Conservation (phyloP, 2,888 invertebrate genomes). For the Eupeodes latifasciatus region DNA sequence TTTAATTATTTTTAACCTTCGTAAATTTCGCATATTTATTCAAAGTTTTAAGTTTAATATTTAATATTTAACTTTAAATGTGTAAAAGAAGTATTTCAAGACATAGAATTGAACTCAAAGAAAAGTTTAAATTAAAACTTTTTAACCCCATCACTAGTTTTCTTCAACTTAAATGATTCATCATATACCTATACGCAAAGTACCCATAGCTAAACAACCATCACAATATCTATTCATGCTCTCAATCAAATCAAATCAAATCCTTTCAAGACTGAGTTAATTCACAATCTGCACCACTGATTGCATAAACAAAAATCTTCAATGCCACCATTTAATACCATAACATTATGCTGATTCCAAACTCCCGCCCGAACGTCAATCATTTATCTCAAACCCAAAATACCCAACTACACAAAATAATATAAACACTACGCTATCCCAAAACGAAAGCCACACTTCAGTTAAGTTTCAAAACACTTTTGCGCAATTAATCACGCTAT, state of each 20-base stretch:
- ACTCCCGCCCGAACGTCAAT: conserved; percentile 41
- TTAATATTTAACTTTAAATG: too few species aligned
- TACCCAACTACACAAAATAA: conserved; percentile 14
- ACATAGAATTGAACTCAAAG: too few species aligned
- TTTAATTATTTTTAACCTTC: too few species aligned
- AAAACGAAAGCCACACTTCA: conserved; percentile 38
- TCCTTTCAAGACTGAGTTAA: neutral
- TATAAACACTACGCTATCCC: conserved; percentile 25
- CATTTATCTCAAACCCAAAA: conserved; percentile 25
- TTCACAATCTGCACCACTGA: conserved; percentile 13
- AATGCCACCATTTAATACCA: neutral
- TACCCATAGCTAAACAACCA: neutral
- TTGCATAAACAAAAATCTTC: conserved; percentile 20
- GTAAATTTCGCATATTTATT: too few species aligned
- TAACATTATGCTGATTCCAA: too few species aligned
- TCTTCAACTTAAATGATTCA: too few species aligned
- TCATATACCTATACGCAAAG: too few species aligned
- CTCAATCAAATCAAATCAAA: neutral
- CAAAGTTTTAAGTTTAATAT: too few species aligned
- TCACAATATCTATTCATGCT: neutral
- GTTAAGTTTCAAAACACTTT: conserved; percentile 53
- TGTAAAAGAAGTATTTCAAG: too few species aligned
- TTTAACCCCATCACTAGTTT: too few species aligned
- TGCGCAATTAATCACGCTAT: conserved; percentile 67
- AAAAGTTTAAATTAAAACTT: too few species aligned